Percentiles rank a stretch among this genome's conserved stretches.
phyloP scores from a whole-genome alignment of 2,888 invertebrate genomes.

The Tineola bisselliella region DNA sequence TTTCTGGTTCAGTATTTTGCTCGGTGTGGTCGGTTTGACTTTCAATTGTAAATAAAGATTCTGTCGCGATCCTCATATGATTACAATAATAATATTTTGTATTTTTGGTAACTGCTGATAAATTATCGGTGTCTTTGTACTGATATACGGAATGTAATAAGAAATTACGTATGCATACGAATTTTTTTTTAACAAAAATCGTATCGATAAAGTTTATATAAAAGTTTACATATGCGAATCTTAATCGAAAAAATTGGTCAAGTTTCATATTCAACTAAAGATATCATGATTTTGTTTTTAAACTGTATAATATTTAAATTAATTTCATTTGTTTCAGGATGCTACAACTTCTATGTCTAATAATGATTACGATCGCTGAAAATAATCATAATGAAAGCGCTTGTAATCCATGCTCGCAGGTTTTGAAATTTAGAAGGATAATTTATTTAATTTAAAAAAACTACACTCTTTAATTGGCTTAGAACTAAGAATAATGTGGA shows the following conservation, averaged over 20 bases:
- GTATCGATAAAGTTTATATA: background rate
- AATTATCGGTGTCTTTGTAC: slow-evolving; percentile 4
- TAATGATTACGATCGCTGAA: no score
- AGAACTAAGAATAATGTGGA: no score
- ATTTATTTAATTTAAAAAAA: no score
- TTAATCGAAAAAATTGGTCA: background rate
- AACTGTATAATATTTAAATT: background rate
- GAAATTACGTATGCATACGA: slow-evolving; percentile 3
- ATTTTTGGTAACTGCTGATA: slow-evolving; percentile 30
- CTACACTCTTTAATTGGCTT: no score
- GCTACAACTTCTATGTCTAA: no score
- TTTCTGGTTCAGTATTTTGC: slow-evolving; percentile 28
- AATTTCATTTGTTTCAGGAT: no score
- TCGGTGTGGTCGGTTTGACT: slow-evolving; percentile 32
- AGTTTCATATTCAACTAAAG: background rate
- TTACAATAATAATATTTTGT: slow-evolving; percentile 55
- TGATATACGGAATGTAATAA: background rate
- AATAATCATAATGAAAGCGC: no score
- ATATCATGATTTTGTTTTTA: background rate
- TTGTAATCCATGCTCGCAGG: no score
- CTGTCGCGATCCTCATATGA: slow-evolving; percentile 53
- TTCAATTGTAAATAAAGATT: slow-evolving; percentile 49
- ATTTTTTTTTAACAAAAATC: background rate
- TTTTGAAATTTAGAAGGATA: no score
- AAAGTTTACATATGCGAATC: slow-evolving; percentile 2